phyloP scores from a whole-genome alignment of 2,888 invertebrate genomes.

The Tanytarsus gracilentus region DNA sequence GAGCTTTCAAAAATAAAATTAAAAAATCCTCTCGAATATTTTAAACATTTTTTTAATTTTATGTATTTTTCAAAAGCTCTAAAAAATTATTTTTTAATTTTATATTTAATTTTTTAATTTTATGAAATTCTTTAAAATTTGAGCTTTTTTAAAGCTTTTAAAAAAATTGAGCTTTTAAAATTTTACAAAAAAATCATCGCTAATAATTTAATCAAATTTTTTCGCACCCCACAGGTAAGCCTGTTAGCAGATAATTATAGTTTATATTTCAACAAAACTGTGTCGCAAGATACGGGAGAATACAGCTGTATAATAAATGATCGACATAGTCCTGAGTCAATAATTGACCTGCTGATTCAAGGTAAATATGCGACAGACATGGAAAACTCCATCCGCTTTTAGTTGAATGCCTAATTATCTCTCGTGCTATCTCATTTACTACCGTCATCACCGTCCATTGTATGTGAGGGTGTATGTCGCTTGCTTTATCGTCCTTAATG shows the following conservation, averaged over 20 bases:
- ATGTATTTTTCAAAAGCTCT: too few relatives aligned
- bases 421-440: too few relatives aligned
- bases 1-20: too few relatives aligned
- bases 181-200: background rate
- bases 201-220: background rate
- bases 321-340: slow-evolving; percentile 55
- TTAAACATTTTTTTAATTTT: too few relatives aligned
- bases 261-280: slow-evolving; percentile 53
- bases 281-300: slow-evolving; percentile 55
- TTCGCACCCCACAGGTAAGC: slow-evolving; percentile 41
- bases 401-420: too few relatives aligned
- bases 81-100: too few relatives aligned
- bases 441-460: background rate
- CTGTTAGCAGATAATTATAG: slow-evolving; percentile 53
- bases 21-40: too few relatives aligned
- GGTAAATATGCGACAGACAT: slow-evolving; percentile 42
- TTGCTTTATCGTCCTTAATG: background rate
- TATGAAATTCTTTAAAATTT: too few relatives aligned
- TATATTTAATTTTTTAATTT: too few relatives aligned
- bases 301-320: slow-evolving; percentile 62
- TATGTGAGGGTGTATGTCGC: background rate
- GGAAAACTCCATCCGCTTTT: too few relatives aligned
- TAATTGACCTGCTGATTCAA: slow-evolving; percentile 57
- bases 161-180: too few relatives aligned
- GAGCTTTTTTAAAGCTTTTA: too few relatives aligned